phyloP scores from a whole-genome alignment of 1,140 invertebrate genomes.

The Dinothrombium tinctorium region DNA sequence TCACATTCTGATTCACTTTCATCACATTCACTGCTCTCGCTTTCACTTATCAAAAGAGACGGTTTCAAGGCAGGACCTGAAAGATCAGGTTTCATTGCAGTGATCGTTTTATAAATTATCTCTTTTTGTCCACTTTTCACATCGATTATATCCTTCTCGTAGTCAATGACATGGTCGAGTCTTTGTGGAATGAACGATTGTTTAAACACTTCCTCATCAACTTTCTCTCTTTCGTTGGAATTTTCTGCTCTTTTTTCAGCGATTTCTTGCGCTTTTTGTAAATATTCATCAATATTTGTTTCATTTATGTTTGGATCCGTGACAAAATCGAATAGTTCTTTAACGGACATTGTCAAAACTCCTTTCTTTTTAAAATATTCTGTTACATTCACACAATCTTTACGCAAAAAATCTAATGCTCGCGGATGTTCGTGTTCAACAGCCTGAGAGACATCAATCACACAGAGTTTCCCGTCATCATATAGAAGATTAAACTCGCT shows the following conservation, averaged over 20 bases:
- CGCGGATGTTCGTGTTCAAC: slow-evolving; percentile 57
- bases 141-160: slow-evolving; percentile 62
- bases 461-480: slow-evolving; percentile 46
- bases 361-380: slow-evolving; percentile 75
- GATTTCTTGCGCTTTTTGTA: slow-evolving; percentile 21
- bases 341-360: slow-evolving; percentile 66
- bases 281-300: slow-evolving; percentile 48
- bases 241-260: slow-evolving; percentile 19
- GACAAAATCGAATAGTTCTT: slow-evolving; percentile 84
- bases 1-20: slow-evolving; percentile 24
- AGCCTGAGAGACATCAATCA: slow-evolving; percentile 74
- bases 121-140: slow-evolving; percentile 19
- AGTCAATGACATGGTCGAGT: slow-evolving; percentile 68
- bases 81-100: slow-evolving; percentile 54
- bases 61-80: slow-evolving; percentile 34
- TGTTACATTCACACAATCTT: slow-evolving; percentile 54
- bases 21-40: too few species aligned
- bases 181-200: slow-evolving; percentile 79
- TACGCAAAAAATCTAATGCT: slow-evolving; percentile 48
- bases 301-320: slow-evolving; percentile 63
- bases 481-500: slow-evolving; percentile 77
- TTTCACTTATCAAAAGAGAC: slow-evolving; percentile 26
- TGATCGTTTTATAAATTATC: slow-evolving; percentile 54
- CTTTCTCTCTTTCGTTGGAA: slow-evolving; percentile 21
- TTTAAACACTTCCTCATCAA: slow-evolving; percentile 52